phyloP scores from a whole-genome alignment of 92 coral and sea anemone genomes.

The Diadumene lineata region DNA sequence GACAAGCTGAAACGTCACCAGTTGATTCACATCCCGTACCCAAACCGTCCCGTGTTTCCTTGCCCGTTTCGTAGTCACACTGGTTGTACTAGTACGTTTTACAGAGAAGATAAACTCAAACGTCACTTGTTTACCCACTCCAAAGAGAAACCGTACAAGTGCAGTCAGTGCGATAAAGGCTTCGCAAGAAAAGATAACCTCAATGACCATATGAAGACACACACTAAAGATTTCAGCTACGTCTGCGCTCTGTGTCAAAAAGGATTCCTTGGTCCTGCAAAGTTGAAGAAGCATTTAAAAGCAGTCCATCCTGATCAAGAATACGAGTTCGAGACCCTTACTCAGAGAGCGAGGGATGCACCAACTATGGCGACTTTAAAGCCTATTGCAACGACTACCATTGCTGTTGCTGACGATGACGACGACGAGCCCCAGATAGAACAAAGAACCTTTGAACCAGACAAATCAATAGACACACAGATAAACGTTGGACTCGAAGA shows the following conservation, averaged over 20 bases:
- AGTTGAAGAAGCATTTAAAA: slow-evolving; percentile 79
- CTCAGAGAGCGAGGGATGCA: slow-evolving; percentile 18
- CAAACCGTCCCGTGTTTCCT: slow-evolving; percentile 84
- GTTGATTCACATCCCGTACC: slow-evolving; percentile 87
- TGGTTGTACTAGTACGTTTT: slow-evolving; percentile 94
- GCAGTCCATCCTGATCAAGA: slow-evolving; percentile 48
- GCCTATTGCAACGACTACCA: neutral
- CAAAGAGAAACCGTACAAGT: slow-evolving; percentile 96
- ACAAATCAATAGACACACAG: slow-evolving; percentile 16
- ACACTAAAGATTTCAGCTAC: slow-evolving; percentile 87
- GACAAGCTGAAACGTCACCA: slow-evolving; percentile 94
- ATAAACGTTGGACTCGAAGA: slow-evolving; percentile 22
- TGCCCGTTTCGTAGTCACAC: slow-evolving; percentile 98
- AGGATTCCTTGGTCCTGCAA: slow-evolving; percentile 95
- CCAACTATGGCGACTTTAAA: slow-evolving; percentile 49
- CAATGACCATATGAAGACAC: slow-evolving; percentile 89
- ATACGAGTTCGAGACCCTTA: slow-evolving; percentile 6
- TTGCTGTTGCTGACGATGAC: neutral
- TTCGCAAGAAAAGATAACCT: slow-evolving; percentile 96
- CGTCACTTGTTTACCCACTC: slow-evolving; percentile 96
- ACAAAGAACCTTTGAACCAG: neutral
- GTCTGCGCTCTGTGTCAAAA: slow-evolving; percentile 79
- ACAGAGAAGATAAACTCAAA: slow-evolving; percentile 95
- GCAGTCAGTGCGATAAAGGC: slow-evolving; percentile 81
- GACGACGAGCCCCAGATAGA: neutral